Percentiles rank a stretch among this genome's conserved stretches.
Evolutionary conservation across 23 tunicate genomes (phyloP).

Genomic region (Styela plicata): DNA sequence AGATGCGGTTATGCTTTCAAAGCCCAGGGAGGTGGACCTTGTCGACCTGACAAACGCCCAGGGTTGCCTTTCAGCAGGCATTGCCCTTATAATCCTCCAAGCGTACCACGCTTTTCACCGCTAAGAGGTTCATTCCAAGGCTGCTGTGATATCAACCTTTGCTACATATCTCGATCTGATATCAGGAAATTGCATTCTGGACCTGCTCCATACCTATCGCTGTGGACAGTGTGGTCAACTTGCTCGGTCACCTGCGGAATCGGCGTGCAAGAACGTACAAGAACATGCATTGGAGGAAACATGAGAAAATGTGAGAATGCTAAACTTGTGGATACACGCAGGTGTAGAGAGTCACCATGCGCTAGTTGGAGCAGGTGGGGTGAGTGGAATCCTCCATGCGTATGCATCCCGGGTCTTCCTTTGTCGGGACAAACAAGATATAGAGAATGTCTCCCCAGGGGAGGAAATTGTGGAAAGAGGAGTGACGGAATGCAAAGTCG

Average conservation of each 20-base stretch:
- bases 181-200: constrained; percentile 34
- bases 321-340: background rate
- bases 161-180: constrained; percentile 49
- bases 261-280: constrained; percentile 17
- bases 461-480: constrained; percentile 1
- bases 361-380: constrained; percentile 5
- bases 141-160: constrained; percentile 65
- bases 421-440: background rate
- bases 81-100: constrained; percentile 45
- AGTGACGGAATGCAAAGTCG: too few relatives aligned
- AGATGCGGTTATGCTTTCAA: too few relatives aligned
- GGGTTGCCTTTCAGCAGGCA: background rate
- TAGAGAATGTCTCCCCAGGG: background rate
- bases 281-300: constrained; percentile 34
- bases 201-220: constrained; percentile 35
- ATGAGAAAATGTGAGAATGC: background rate
- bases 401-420: background rate
- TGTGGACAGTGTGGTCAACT: constrained; percentile 27
- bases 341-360: background rate
- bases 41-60: background rate
- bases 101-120: constrained; percentile 35
- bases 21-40: too few relatives aligned
- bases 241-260: constrained; percentile 46
- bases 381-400: background rate
- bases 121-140: constrained; percentile 72